Evolutionary conservation across 2,113 vertebrate genomes (phyloP).

Genomic region (Chiloscyllium plagiosum): DNA sequence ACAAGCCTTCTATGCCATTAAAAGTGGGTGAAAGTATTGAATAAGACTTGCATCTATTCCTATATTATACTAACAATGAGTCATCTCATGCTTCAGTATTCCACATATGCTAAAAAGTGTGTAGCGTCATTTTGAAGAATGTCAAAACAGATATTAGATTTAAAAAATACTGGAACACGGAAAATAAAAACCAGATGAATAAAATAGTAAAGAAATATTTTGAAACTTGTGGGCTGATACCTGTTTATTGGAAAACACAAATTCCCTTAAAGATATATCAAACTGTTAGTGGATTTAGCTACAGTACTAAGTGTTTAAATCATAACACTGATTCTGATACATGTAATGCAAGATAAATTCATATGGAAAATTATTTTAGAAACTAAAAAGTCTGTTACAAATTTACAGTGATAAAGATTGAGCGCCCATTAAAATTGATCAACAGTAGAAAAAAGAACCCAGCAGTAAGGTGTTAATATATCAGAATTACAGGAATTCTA

Average conservation of each 20-base stretch:
- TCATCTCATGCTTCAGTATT: conserved; percentile 9
- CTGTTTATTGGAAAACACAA: neutral
- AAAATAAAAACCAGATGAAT: neutral
- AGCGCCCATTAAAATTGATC: neutral
- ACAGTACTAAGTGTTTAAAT: neutral
- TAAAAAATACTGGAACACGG: neutral
- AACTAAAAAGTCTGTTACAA: neutral
- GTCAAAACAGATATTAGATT: conserved; percentile 6
- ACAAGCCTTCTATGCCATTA: neutral
- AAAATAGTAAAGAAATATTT: neutral
- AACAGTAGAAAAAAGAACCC: neutral
- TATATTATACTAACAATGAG: neutral
- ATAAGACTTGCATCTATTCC: neutral
- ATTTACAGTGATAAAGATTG: neutral
- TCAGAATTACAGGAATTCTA: neutral
- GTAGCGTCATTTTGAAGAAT: neutral
- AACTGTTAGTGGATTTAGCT: neutral
- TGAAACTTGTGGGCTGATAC: neutral
- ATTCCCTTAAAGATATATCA: neutral
- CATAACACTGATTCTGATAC: neutral
- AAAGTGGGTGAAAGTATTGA: conserved; percentile 22
- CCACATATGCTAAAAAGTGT: neutral
- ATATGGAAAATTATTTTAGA: neutral
- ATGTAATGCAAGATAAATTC: neutral
- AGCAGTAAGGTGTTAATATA: neutral